A percentile compares a stretch with the other conserved stretches of the same genome.
phyloP scores from a whole-genome alignment of 2,113 vertebrate genomes.

The Xiphias gladius region DNA sequence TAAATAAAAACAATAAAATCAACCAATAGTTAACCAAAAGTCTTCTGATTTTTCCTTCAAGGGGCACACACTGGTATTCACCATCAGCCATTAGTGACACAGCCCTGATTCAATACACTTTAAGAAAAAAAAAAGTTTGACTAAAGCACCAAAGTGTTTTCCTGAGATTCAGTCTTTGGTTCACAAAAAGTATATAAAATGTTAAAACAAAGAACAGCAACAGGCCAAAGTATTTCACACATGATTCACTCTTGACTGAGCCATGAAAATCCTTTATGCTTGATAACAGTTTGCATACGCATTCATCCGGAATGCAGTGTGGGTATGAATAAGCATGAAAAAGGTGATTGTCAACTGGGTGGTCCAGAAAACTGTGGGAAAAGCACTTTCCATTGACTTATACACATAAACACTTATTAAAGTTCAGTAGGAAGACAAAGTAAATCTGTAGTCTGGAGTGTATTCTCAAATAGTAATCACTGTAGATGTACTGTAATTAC shows the following conservation, averaged over 20 bases:
- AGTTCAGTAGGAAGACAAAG: slow-evolving; percentile 62
- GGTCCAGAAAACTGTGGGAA: slow-evolving; percentile 53
- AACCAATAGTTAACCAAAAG: neutral
- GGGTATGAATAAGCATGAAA: slow-evolving; percentile 40
- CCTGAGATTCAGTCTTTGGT: slow-evolving; percentile 68
- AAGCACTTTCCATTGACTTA: slow-evolving; percentile 36
- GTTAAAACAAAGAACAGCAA: slow-evolving; percentile 4
- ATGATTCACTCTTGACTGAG: slow-evolving; percentile 25
- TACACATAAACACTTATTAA: slow-evolving; percentile 62
- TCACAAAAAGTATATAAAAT: slow-evolving; percentile 4
- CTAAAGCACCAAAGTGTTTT: slow-evolving; percentile 12
- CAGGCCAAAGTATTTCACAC: slow-evolving; percentile 10
- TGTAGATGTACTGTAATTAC: no score
- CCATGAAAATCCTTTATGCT: slow-evolving; percentile 29
- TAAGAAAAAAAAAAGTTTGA: neutral
- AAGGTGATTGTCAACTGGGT: slow-evolving; percentile 52
- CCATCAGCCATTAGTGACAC: neutral
- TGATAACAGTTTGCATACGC: slow-evolving; percentile 57
- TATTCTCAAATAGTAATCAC: slow-evolving; percentile 51
- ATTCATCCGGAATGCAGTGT: slow-evolving; percentile 10
- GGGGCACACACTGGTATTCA: neutral
- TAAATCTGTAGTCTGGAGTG: slow-evolving; percentile 43
- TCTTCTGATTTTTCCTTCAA: slow-evolving; percentile 13
- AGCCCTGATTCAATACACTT: slow-evolving; percentile 4
- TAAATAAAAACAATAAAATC: slow-evolving; percentile 43